phyloP scores from a whole-genome alignment of 2,113 vertebrate species.

The Aplodontia rufa region DNA sequence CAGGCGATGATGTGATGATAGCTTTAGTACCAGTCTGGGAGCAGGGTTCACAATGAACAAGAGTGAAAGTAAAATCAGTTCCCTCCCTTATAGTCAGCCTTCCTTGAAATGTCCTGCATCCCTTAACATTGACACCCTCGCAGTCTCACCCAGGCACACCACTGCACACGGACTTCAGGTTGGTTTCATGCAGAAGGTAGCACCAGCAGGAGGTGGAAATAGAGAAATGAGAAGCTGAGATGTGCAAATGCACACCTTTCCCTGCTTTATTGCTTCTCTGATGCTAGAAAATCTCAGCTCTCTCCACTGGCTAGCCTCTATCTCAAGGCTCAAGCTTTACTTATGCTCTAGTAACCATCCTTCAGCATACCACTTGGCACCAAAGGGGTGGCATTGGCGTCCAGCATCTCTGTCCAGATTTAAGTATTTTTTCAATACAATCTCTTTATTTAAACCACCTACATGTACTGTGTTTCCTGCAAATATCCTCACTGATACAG shows the following conservation, averaged over 20 bases:
- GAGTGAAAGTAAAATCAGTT: background rate
- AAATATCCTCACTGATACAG: background rate
- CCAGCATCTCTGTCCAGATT: background rate
- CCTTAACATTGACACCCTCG: background rate
- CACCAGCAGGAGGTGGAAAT: background rate
- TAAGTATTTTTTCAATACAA: background rate
- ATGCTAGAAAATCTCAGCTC: background rate
- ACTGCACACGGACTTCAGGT: background rate
- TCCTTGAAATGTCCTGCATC: background rate
- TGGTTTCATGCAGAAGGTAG: background rate
- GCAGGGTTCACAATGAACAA: background rate
- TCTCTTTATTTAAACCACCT: background rate
- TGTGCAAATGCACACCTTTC: background rate
- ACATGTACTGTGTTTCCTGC: background rate
- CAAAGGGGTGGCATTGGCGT: background rate
- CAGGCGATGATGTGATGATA: background rate
- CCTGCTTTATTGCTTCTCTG: background rate
- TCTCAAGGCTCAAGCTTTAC: background rate
- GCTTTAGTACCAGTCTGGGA: background rate
- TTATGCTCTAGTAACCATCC: background rate
- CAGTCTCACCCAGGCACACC: rapidly evolving
- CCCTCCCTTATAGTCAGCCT: background rate
- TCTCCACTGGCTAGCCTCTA: background rate
- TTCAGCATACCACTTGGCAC: background rate
- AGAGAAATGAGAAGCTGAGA: background rate